phyloP scores from a whole-genome alignment of 2,113 vertebrate genomes.

The Xiphorhynchus elegans region DNA sequence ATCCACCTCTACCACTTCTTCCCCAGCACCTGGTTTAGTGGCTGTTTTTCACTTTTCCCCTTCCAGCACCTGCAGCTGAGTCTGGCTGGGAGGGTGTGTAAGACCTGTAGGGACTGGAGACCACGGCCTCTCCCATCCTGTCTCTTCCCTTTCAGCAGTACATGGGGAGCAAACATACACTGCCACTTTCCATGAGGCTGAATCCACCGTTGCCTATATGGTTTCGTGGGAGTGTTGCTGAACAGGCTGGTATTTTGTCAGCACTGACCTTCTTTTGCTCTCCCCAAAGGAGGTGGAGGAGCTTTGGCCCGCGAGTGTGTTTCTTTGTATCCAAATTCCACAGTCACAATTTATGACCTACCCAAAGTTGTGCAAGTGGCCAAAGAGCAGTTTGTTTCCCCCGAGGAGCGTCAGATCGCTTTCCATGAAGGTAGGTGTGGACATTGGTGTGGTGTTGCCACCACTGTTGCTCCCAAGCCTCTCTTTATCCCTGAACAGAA shows the following conservation, averaged over 20 bases:
- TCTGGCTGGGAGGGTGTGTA: fast-evolving
- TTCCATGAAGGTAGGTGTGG: constrained; percentile 78
- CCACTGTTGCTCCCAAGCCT: neutral
- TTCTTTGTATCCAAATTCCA: constrained; percentile 80
- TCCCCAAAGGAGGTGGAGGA: constrained; percentile 83
- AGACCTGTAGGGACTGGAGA: neutral
- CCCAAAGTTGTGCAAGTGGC: constrained; percentile 78
- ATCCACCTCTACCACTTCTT: neutral
- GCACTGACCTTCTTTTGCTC: neutral
- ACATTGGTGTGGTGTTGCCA: fast-evolving
- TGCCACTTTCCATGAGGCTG: neutral
- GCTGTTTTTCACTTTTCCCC: neutral
- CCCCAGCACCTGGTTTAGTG: neutral
- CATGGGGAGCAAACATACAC: fast-evolving
- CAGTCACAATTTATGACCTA: constrained; percentile 85
- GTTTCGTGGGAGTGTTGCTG: neutral
- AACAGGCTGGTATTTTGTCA: neutral
- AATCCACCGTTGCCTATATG: neutral
- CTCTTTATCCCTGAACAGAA: neutral
- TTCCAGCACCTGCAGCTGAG: neutral
- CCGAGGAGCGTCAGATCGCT: constrained; percentile 62
- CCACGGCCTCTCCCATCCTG: neutral
- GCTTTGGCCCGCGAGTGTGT: constrained; percentile 82
- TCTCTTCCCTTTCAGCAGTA: neutral
- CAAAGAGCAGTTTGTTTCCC: constrained; percentile 73